A percentile compares a stretch with the other conserved stretches of the same genome.
Conservation (phyloP, 2,113 vertebrate genomes). For the Otis tarda region DNA sequence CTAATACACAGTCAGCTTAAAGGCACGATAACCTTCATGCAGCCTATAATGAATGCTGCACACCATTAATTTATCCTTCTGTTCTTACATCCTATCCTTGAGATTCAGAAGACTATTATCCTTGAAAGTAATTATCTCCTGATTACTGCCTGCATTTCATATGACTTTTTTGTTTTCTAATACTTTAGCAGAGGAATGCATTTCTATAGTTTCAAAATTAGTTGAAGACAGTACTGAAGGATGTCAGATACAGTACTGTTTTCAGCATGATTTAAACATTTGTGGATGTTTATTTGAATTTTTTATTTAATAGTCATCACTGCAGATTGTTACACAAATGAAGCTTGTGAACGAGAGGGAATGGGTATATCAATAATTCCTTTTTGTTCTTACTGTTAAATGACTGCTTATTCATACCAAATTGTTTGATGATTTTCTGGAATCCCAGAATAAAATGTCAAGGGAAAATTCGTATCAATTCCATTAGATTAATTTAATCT, state of each 20-base stretch:
- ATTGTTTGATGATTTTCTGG: not conserved
- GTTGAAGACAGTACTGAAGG: not conserved
- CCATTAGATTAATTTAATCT: not conserved
- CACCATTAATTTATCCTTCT: not conserved
- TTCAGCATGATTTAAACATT: not conserved
- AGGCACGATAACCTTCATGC: not conserved
- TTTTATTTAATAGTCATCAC: not conserved
- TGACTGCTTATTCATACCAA: not conserved
- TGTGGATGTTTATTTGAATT: not conserved
- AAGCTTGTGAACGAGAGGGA: not conserved
- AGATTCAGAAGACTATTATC: not conserved
- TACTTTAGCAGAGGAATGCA: not conserved
- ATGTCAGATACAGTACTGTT: not conserved
- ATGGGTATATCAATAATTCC: not conserved
- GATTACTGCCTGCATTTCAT: not conserved
- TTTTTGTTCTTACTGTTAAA: not conserved
- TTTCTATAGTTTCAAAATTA: not conserved
- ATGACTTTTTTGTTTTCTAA: not conserved
- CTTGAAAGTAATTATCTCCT: not conserved
- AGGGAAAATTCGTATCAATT: not conserved
- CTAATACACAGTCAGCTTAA: not conserved
- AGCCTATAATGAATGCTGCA: not conserved
- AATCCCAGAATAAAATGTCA: not conserved
- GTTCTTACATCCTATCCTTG: not conserved
- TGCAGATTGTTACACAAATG: not conserved